Base-by-base conservation (phyloP, 2,888 invertebrate species). In the Ctena decussata region DNA sequence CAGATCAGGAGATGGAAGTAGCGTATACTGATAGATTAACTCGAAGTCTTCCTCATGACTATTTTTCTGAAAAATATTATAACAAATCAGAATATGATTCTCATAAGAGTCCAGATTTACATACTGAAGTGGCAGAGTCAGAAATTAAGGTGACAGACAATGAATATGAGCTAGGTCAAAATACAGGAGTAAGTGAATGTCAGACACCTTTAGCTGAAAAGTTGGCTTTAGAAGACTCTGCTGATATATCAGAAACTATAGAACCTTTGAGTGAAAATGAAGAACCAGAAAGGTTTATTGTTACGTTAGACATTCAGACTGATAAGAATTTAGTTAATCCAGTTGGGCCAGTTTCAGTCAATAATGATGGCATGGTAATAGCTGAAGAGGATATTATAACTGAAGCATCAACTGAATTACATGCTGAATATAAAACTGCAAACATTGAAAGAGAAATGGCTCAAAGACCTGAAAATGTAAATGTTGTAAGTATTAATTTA, bases 31-130 rank as follows among this genome's bases (percentile, higher is more conserved):
- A 74, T 57, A 75, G 60, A 37, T 46, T 85, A 37, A 77, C 85
- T 46, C 82, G 79, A 65, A 88, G 84, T 84, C 86, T 82, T 60
- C 84, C 84, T 60, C 70, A 70, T 72, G 75, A 82, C 46, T 57
- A 84, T 12, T 77, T 32, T 21, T 35, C 35, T 6, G 27, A 27
- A 24, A n/a, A 57, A 11, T n/a, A n/a, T n/a, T n/a, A n/a, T n/a
- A n/a, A n/a, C n/a, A n/a, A n/a, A n/a, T n/a, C n/a, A n/a, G n/a
- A n/a, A n/a, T n/a, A n/a, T n/a, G n/a, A n/a, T n/a, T n/a, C n/a
- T n/a, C n/a, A n/a, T n/a, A n/a, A n/a, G n/a, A n/a, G n/a, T n/a
- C n/a, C n/a, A n/a, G n/a, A n/a, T n/a, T n/a, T n/a, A n/a, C n/a
- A n/a, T n/a, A n/a, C n/a, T n/a, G n/a, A n/a, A n/a, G n/a, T n/a